Evolutionary conservation across 2,888 invertebrate genomes (phyloP), one percentile per base, ranked within the genome.

Genomic region (Azorinus chamasolen): DNA sequence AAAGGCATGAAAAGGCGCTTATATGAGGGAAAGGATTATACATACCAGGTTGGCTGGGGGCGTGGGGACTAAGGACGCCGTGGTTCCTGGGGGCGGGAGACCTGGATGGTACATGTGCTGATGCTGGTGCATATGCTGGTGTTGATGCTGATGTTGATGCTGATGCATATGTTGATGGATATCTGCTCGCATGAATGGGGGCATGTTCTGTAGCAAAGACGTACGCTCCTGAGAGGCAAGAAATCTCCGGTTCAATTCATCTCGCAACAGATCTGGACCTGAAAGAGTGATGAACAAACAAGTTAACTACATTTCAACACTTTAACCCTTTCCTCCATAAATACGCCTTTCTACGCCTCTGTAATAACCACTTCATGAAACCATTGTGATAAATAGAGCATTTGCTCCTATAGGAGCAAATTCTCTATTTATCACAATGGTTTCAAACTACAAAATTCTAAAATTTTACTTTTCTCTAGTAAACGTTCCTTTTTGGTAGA

Each of bases 241-340:
- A 48, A 90, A 84, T 37, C 90, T 79, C 59, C 89, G 84, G 76
- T 88, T 90, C 62, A 90, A 76, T 73, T 90, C 90, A 63, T 88
- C 88, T 50, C 88, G 85, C 46, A 90, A 70, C 64, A 87, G 84
- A 66, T 90, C 90, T 65, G 86, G 88, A 74, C 85, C 90, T 89
- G 70, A 32, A 59, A 59, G 3, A 1, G 32, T 4, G 32, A 32
- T 32, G 10, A 4, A 32, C 32, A 32, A 6, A 6, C 4, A 6
- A 32, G 10, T 32, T 6, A 32, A 4, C 4, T 32, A 4, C 32
- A 32, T 32, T 6, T 6, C 4, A 32, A 32, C 10, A 6, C 32
- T 32, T 32, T 32, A 32, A 32, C 32, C 32, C 10, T 32, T 32
- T 32, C 32, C n/a, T n/a, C n/a, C n/a, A n/a, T n/a, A n/a, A n/a